These are phyloP conservation scores for Radopholus similis DNA, from an alignment of 1,140 invertebrate genomes.

Conservation along the genomic window DNA sequence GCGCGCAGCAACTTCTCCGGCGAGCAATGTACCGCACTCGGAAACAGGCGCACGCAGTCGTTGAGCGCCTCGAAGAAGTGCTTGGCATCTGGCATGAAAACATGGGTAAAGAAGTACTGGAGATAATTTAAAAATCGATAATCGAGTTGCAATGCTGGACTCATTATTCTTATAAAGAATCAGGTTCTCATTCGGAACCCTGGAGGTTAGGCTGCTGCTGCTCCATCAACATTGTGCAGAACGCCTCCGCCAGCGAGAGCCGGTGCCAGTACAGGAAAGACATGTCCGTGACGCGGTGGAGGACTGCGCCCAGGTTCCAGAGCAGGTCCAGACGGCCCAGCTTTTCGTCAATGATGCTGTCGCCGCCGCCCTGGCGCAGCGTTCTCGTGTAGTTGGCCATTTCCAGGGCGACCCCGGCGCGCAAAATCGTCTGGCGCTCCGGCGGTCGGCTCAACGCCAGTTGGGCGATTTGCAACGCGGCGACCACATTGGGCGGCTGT, in stretches of 20 bases:
- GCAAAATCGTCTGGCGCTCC: constrained; percentile 64
- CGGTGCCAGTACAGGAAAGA: constrained; percentile 79
- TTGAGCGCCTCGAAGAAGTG: constrained; percentile 18
- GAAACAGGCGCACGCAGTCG: constrained; percentile 19
- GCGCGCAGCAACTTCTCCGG: constrained; percentile 67
- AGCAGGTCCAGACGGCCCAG: constrained; percentile 66
- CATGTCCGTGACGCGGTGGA: constrained; percentile 70
- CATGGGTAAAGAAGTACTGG: too few species aligned
- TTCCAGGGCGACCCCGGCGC: constrained; percentile 59
- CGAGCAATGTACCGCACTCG: constrained; percentile 68
- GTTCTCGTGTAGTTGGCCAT: constrained; percentile 43
- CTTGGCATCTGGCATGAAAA: neutral
- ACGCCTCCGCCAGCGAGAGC: constrained; percentile 70
- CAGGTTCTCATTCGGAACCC: too few species aligned
- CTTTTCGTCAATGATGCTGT: constrained; percentile 64
- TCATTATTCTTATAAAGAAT: too few species aligned
- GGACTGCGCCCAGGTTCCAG: constrained; percentile 47
- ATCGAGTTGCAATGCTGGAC: too few species aligned
- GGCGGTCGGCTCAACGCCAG: constrained; percentile 65
- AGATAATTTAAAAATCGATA: too few species aligned
- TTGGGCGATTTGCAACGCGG: constrained; percentile 43
- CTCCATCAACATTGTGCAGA: constrained; percentile 71
- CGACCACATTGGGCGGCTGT: constrained; percentile 69
- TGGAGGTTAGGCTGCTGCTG: constrained; percentile 58
- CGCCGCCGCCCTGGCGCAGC: neutral